A percentile compares a stretch with the other conserved stretches of the same genome.
Conservation (phyloP, 1,140 invertebrate genomes). For the Drosophila funebris region DNA sequence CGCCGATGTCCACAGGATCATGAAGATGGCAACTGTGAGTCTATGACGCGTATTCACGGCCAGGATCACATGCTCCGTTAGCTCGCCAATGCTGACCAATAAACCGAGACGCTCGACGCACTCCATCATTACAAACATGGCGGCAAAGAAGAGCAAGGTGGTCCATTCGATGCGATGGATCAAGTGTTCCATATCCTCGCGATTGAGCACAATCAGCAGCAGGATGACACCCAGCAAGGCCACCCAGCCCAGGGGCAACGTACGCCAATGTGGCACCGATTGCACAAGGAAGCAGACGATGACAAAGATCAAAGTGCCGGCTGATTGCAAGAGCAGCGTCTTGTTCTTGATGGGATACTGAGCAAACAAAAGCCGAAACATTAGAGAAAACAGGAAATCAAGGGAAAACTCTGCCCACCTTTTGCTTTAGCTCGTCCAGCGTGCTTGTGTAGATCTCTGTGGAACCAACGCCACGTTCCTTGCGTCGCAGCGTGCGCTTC, state of each 20-base stretch:
- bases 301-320: conserved; percentile 86
- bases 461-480: conserved; percentile 85
- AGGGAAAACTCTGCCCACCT: conserved; percentile 26
- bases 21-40: conserved; percentile 88
- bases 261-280: conserved; percentile 86
- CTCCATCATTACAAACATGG: conserved; percentile 93
- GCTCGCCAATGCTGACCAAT: conserved; percentile 88
- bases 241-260: conserved; percentile 89
- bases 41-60: conserved; percentile 86
- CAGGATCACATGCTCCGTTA: conserved; percentile 87
- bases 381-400: too few relatives aligned
- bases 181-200: conserved; percentile 88
- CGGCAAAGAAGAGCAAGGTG: conserved; percentile 91
- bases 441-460: conserved; percentile 87
- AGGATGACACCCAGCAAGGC: conserved; percentile 89
- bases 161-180: conserved; percentile 91
- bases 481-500: conserved; percentile 86
- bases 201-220: conserved; percentile 87
- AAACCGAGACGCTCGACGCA: conserved; percentile 88
- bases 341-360: conserved; percentile 90
- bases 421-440: conserved; percentile 87
- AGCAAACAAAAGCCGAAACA: background rate
- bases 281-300: conserved; percentile 90
- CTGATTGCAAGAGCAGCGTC: conserved; percentile 87
- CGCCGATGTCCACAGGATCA: conserved; percentile 91